phyloP scores from a whole-genome alignment of 2,797 vertebrate genomes.

The Manis javanica region DNA sequence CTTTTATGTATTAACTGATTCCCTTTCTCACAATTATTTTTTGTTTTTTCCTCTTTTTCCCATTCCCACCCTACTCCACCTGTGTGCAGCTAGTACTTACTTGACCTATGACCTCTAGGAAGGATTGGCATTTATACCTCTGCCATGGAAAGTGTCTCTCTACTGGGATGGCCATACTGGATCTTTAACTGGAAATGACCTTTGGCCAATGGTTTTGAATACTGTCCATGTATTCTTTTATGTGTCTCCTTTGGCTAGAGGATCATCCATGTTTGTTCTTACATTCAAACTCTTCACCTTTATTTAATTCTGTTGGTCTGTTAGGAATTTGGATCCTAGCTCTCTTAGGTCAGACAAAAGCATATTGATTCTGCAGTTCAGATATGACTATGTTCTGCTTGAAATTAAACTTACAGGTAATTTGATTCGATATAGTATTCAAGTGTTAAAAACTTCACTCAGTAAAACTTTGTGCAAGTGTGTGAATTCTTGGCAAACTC shows the following conservation, averaged over 20 bases:
- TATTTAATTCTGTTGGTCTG: neutral
- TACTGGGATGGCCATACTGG: neutral
- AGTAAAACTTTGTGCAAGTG: neutral
- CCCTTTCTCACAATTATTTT: neutral
- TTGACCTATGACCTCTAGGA: neutral
- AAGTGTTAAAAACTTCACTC: neutral
- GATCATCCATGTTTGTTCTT: neutral
- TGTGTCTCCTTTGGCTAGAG: neutral
- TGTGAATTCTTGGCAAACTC: neutral
- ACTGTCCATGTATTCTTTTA: neutral
- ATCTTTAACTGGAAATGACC: neutral
- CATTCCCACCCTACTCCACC: too few species aligned
- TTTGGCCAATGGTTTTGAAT: neutral
- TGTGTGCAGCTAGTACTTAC: neutral
- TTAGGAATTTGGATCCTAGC: neutral
- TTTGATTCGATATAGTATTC: neutral
- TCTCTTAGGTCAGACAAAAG: neutral
- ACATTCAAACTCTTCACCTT: neutral
- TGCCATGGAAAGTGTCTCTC: neutral
- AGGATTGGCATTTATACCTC: neutral
- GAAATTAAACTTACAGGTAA: neutral
- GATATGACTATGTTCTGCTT: neutral
- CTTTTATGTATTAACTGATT: neutral
- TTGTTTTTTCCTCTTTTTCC: neutral
- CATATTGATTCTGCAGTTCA: neutral